phyloP scores from a whole-genome alignment of 2,113 vertebrate species.

The Petroica traversi region DNA sequence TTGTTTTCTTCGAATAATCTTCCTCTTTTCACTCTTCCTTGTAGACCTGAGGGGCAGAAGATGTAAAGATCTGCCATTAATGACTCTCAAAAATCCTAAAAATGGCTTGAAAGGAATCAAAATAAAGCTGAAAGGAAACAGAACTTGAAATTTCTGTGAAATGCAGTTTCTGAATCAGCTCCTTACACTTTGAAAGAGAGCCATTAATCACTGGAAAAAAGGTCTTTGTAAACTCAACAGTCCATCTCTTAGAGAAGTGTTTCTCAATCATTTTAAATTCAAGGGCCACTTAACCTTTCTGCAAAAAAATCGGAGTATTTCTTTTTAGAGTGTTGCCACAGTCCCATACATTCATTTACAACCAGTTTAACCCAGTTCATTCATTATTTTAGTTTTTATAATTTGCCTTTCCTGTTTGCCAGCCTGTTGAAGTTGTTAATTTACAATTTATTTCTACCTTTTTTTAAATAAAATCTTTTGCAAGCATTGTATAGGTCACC shows the following conservation, averaged over 20 bases:
- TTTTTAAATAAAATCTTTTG: not conserved
- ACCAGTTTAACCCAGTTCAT: not conserved
- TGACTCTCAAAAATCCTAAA: not conserved
- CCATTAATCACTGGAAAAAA: not conserved
- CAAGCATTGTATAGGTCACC: not conserved
- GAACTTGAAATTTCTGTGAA: not conserved
- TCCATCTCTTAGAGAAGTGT: not conserved
- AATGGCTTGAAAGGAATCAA: not conserved
- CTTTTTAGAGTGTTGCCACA: not conserved
- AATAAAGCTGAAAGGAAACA: not conserved
- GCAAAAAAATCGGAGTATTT: not conserved
- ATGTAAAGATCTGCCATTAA: not conserved
- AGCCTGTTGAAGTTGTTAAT: not conserved
- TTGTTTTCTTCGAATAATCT: not conserved
- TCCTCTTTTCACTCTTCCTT: not conserved
- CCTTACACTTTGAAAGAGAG: not conserved
- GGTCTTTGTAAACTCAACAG: not conserved
- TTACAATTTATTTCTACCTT: not conserved
- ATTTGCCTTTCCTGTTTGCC: not conserved
- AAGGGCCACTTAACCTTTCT: not conserved
- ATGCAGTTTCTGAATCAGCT: not conserved
- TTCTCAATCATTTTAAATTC: not conserved
- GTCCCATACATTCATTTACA: not conserved
- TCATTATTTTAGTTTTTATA: not conserved
- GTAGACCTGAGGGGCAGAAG: not conserved